phyloP scores from a whole-genome alignment of 2,888 invertebrate species.

The Volucella inanis region DNA sequence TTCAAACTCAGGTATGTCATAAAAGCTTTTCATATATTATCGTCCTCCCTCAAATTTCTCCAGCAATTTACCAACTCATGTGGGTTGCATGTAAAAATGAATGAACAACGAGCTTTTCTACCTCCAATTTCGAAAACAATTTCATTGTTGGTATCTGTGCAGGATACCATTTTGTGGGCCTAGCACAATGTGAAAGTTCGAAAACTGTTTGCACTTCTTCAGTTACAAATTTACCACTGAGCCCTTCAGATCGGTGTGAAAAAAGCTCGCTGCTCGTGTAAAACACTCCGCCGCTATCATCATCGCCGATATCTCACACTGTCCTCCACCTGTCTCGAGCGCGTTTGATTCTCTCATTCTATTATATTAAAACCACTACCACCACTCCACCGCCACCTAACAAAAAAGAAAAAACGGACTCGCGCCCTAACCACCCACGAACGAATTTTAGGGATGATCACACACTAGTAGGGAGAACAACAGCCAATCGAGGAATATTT shows the following conservation, averaged over 20 bases:
- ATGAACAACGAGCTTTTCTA: slow-evolving; percentile 29
- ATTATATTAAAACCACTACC: slow-evolving; percentile 21
- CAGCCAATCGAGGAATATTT: slow-evolving; percentile 53
- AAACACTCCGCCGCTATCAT: slow-evolving; percentile 58
- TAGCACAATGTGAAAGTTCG: slow-evolving; percentile 67
- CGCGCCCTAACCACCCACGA: slow-evolving; percentile 28
- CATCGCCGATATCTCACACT: slow-evolving; percentile 56
- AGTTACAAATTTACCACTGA: slow-evolving; percentile 82
- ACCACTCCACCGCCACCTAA: slow-evolving; percentile 13
- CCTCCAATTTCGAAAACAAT: slow-evolving; percentile 54
- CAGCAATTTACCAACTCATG: neutral
- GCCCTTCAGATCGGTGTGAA: slow-evolving; percentile 78
- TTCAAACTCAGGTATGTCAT: slow-evolving; percentile 35
- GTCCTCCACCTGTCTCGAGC: slow-evolving; percentile 65
- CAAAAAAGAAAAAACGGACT: slow-evolving; percentile 20
- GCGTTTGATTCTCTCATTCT: slow-evolving; percentile 59
- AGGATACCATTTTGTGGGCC: slow-evolving; percentile 53
- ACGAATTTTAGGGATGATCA: slow-evolving; percentile 37
- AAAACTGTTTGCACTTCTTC: slow-evolving; percentile 75
- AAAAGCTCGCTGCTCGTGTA: slow-evolving; percentile 66
- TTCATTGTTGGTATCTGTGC: slow-evolving; percentile 13
- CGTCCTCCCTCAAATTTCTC: neutral
- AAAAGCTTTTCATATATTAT: slow-evolving; percentile 33
- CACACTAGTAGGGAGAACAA: slow-evolving; percentile 36
- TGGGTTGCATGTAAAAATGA: neutral